Evolutionary conservation across 2,797 vertebrate species (phyloP), one percentile per base, ranked within the genome.

Genomic region (Pantherophis vulpinus): DNA sequence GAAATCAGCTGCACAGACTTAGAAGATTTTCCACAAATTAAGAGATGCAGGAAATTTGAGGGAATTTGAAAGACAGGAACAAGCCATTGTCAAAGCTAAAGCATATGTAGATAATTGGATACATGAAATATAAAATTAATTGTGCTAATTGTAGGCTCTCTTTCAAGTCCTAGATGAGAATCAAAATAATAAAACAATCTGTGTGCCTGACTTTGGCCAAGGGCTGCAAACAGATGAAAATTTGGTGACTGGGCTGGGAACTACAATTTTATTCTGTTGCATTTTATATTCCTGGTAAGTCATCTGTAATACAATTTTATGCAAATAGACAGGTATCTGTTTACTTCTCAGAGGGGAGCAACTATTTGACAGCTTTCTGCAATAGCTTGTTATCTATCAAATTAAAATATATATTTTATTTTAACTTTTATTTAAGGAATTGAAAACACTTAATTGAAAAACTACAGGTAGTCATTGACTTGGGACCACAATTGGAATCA

Each of bases 211-310:
- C 92, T 98, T 99, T 91, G 98, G 98, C 91, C 98, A 98, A 32
- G 98, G 97, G 61, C 96, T 97, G 5, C 98, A 98, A 95, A 97
- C 97, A 63, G 99, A 99, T 95, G 98, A 98, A 94, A 98, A 98
- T 93, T 98, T 99, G 79, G 99, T 99, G 94, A 98, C 98, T 1
- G 95, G 96, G 20, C 92, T 99, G 91, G 99, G 99, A 83, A 98
- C 98, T 0, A 74, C 97, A 0, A 98, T 99, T 94, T 96, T 99
- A 88, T 98, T 99, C 88, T 97, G 97, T 95, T 99, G 99, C 91
- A 98, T 99, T 96, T 97, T 99, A 66, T 99, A 99, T 96, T 99
- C 99, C 61, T 99, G 99, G 99, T 99, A 98, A 98, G 98, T 97
- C 42, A 54, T 20, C 56, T 79, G 42, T 42, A 60, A 16, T 79